phyloP scores from a whole-genome alignment of 64 coral and sea anemone genomes.

The Montipora capricornis region DNA sequence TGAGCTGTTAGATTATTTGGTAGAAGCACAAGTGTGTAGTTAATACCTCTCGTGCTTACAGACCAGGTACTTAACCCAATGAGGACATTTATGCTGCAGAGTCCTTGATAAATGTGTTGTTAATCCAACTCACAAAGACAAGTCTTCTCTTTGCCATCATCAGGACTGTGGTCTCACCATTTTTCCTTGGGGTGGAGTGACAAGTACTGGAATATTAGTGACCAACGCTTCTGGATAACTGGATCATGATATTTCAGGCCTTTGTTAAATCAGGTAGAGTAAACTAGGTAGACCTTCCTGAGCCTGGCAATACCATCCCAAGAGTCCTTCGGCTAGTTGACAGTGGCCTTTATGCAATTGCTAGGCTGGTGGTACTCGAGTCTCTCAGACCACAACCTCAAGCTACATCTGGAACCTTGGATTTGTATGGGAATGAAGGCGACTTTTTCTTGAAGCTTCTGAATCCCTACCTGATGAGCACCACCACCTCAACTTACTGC shows the following conservation, averaged over 20 bases:
- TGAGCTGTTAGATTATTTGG: not conserved
- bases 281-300: not conserved
- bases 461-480: constrained; percentile 42
- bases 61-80: not conserved
- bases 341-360: not conserved
- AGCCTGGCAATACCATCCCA: not conserved
- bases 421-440: not conserved
- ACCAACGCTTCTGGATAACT: constrained; percentile 57
- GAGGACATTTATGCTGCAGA: not conserved
- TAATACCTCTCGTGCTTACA: too few relatives aligned
- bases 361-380: not conserved
- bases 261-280: not conserved
- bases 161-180: constrained; percentile 16
- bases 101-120: not conserved
- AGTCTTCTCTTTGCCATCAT: not conserved
- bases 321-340: not conserved
- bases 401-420: constrained; percentile 9
- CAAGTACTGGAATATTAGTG: constrained; percentile 49
- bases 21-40: not conserved
- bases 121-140: not conserved
- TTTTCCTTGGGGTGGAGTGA: constrained; percentile 62
- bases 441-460: not conserved
- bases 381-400: not conserved
- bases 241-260: constrained; percentile 46
- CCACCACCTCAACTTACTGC: not conserved